Percentiles rank a stretch among this genome's conserved stretches.
Evolutionary conservation across 1,140 invertebrate genomes (phyloP).

Genomic region (Adelges cooleyi): DNA sequence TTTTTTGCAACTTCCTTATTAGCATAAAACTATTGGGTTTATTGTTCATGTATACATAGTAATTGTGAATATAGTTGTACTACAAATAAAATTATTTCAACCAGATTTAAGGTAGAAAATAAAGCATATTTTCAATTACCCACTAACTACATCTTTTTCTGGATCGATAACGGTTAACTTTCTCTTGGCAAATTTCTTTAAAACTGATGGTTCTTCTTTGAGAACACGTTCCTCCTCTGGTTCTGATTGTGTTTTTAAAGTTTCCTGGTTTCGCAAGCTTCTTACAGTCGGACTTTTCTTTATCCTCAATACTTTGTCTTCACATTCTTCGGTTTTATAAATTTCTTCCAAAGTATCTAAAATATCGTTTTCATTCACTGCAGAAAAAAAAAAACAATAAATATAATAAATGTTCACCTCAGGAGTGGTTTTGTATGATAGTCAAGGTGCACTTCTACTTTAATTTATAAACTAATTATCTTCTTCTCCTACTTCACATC

Average conservation of each 20-base stretch:
- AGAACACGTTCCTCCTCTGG: not conserved
- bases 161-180: conserved; percentile 4
- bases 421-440: no score
- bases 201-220: not conserved
- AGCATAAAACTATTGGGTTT: no score
- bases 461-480: not conserved
- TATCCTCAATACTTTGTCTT: not conserved
- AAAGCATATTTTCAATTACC: no score
- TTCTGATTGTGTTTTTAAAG: not conserved
- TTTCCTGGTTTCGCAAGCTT: not conserved
- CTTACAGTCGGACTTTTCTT: not conserved
- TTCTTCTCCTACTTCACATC: no score
- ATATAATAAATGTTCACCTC: no score
- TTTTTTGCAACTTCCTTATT: no score
- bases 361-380: conserved; percentile 7
- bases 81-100: no score
- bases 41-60: no score
- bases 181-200: conserved; percentile 2
- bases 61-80: no score
- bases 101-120: no score
- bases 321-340: not conserved
- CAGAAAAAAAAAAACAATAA: no score
- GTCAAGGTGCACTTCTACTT: no score
- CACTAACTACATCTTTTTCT: conserved; percentile 16
- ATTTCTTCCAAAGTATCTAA: conserved; percentile 20